Conservation (phyloP, 2,113 vertebrate species). For the Lepus europaeus region DNA sequence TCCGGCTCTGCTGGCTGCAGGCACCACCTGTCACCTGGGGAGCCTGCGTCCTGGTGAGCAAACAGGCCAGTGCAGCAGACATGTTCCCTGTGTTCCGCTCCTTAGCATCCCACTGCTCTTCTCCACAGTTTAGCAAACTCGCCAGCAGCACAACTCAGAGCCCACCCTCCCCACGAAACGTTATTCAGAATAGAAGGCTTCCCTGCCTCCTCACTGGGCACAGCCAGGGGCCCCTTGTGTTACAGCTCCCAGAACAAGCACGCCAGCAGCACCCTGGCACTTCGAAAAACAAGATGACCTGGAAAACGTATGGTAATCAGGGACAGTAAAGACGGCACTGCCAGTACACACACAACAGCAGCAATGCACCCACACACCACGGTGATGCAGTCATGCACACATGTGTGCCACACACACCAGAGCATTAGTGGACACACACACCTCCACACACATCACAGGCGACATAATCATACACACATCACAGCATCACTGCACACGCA, state of each 20-base stretch:
- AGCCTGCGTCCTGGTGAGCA: background rate
- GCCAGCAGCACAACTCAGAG: background rate
- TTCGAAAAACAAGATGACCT: too few relatives aligned
- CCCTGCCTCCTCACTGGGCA: background rate
- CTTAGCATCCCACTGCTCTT: too few relatives aligned
- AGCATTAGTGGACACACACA: too few relatives aligned
- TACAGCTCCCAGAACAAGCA: background rate
- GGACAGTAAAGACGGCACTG: background rate
- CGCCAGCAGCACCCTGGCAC: background rate
- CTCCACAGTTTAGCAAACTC: background rate
- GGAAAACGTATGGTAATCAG: background rate
- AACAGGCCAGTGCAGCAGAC: background rate
- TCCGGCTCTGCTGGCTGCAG: slow-evolving; percentile 34
- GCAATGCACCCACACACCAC: background rate
- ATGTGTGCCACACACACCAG: background rate
- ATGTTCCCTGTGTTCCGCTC: background rate
- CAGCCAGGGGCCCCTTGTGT: background rate
- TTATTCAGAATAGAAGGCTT: background rate
- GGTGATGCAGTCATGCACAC: background rate
- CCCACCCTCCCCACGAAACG: background rate
- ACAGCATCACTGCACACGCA: too few relatives aligned
- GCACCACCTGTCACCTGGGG: background rate
- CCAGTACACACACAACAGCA: background rate
- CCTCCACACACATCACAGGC: background rate
- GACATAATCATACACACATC: too few relatives aligned